These are phyloP conservation scores for Eulemur macaco DNA, from an alignment of 2,113 vertebrate genomes.

Conservation along the genomic window DNA sequence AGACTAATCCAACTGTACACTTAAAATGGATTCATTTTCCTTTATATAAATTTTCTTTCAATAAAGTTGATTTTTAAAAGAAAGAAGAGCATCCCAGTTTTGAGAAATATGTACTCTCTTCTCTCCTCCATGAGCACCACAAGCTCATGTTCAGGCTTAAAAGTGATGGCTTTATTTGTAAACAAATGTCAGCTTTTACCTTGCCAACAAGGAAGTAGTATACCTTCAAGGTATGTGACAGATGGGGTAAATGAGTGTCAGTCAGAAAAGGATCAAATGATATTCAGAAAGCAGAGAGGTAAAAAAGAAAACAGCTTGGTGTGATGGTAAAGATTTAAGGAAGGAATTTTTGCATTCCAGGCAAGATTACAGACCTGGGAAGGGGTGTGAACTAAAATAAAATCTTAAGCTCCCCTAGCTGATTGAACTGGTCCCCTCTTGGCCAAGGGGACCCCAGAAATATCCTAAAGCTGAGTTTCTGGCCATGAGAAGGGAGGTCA, in stretches of 20 bases:
- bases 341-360: slow-evolving; percentile 24
- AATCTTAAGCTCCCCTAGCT: no score
- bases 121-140: not conserved
- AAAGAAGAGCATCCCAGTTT: not conserved
- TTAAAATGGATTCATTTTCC: slow-evolving; percentile 2
- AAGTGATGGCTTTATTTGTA: slow-evolving; percentile 56
- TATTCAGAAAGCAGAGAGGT: not conserved
- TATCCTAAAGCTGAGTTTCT: no score
- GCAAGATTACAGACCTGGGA: slow-evolving; percentile 22
- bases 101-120: slow-evolving; percentile 7
- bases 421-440: no score
- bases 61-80: slow-evolving; percentile 26
- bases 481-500: no score
- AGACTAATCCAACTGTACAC: not conserved
- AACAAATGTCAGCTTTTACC: slow-evolving; percentile 49
- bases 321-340: not conserved
- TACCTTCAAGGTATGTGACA: not conserved
- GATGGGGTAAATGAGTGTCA: not conserved
- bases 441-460: no score
- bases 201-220: slow-evolving; percentile 31
- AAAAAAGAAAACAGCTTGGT: not conserved
- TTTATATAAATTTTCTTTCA: slow-evolving; percentile 27
- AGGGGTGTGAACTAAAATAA: not conserved
- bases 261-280: slow-evolving; percentile 14
- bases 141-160: slow-evolving; percentile 23